phyloP scores from a whole-genome alignment of 2,113 vertebrate genomes.

The Pangasianodon gigas region DNA sequence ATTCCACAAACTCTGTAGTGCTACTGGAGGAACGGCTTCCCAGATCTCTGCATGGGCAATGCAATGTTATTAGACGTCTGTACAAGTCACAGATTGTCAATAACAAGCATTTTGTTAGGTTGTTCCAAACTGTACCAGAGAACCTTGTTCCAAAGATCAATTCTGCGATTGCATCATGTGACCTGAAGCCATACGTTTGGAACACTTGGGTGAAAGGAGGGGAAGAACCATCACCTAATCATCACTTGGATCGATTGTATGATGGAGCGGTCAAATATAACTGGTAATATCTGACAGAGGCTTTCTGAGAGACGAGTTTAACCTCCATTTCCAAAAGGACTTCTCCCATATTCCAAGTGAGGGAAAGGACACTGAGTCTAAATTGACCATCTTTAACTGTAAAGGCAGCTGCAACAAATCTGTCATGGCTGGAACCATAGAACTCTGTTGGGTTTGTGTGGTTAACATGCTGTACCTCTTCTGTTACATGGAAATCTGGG shows the following conservation, averaged over 20 bases:
- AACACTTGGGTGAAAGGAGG: background rate
- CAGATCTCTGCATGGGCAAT: background rate
- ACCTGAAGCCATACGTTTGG: background rate
- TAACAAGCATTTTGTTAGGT: background rate
- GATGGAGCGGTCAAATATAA: background rate
- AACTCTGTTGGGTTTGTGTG: background rate
- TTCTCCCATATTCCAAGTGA: background rate
- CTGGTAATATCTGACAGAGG: background rate
- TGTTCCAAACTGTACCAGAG: background rate
- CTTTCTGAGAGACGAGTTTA: background rate
- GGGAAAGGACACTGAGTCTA: background rate
- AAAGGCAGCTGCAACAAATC: background rate
- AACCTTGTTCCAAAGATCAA: background rate
- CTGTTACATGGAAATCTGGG: background rate
- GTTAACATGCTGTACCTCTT: background rate
- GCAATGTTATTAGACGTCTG: background rate
- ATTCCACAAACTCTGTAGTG: background rate
- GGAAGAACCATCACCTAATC: background rate
- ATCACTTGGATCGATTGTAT: background rate
- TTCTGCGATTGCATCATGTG: background rate
- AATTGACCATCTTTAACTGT: background rate
- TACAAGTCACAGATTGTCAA: background rate
- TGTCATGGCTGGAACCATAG: background rate
- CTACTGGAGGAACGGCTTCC: too few relatives aligned
- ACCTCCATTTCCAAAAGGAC: background rate